Evolutionary conservation across 2,113 vertebrate genomes (phyloP).

Genomic region (Limnothrissa miodon): DNA sequence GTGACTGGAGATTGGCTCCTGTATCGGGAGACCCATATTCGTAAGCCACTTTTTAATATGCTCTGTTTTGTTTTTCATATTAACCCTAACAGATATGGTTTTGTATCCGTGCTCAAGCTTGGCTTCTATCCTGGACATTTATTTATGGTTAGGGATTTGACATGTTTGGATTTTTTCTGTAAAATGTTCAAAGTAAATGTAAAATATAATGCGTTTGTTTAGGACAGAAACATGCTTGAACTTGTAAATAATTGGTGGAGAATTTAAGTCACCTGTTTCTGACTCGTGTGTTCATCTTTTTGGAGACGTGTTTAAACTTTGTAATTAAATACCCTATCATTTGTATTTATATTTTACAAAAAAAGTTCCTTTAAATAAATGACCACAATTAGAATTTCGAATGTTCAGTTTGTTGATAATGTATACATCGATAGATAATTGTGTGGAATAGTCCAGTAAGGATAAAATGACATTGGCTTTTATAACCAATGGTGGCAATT

Average conservation of each 20-base stretch:
- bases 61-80: slow-evolving; percentile 45
- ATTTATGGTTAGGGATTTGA: slow-evolving; percentile 87
- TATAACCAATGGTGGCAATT: background rate
- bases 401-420: slow-evolving; percentile 6
- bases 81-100: slow-evolving; percentile 57
- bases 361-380: slow-evolving; percentile 80
- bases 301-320: slow-evolving; percentile 91
- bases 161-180: slow-evolving; percentile 89
- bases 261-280: slow-evolving; percentile 80
- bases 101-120: slow-evolving; percentile 83
- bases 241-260: slow-evolving; percentile 81
- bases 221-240: slow-evolving; percentile 78
- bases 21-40: slow-evolving; percentile 48
- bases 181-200: slow-evolving; percentile 76
- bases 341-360: slow-evolving; percentile 98
- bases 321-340: slow-evolving; percentile 91
- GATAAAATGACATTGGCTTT: background rate
- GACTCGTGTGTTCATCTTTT: slow-evolving; percentile 87
- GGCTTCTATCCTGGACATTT: slow-evolving; percentile 74
- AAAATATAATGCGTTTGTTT: slow-evolving; percentile 76
- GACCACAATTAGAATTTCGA: slow-evolving; percentile 82
- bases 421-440: background rate
- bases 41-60: slow-evolving; percentile 74
- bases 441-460: background rate
- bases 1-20: slow-evolving; percentile 81